phyloP scores from a whole-genome alignment of 2,888 invertebrate species.

The Drosophila pseudotalamancana region DNA sequence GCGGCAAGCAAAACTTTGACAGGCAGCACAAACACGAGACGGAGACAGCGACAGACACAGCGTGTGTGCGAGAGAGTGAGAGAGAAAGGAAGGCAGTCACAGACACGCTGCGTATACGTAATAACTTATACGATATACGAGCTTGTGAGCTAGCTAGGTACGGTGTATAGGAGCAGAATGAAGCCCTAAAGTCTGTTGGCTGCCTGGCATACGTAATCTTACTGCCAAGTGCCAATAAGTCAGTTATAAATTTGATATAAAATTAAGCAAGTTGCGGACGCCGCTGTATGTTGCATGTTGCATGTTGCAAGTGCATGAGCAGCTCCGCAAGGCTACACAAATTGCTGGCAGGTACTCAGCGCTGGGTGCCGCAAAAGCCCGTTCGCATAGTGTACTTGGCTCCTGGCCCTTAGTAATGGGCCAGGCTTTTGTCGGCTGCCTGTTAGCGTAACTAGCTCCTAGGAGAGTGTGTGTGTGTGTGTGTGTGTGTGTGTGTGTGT shows the following conservation, averaged over 20 bases:
- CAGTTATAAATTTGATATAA: constrained; percentile 79
- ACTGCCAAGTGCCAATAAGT: constrained; percentile 78
- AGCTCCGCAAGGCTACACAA: constrained; percentile 35
- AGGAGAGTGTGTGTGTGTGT: constrained; percentile 8
- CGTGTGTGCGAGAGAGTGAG: no score
- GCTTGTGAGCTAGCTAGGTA: constrained; percentile 13
- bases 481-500: constrained; percentile 24
- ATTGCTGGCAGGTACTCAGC: constrained; percentile 33
- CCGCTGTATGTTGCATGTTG: constrained; percentile 12
- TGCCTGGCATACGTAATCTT: constrained; percentile 66
- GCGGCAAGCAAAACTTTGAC: constrained; percentile 54
- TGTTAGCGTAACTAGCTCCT: constrained; percentile 41
- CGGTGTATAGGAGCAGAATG: neutral
- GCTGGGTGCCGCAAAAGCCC: neutral
- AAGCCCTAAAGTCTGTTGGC: constrained; percentile 18
- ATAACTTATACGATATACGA: constrained; percentile 34
- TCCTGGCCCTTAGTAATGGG: constrained; percentile 40
- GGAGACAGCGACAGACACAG: constrained; percentile 1
- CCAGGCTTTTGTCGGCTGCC: constrained; percentile 37
- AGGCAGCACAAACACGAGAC: constrained; percentile 9
- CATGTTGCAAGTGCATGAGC: constrained; percentile 1
- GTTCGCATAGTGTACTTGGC: constrained; percentile 51
- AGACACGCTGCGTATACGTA: constrained; percentile 58
- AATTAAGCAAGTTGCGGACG: constrained; percentile 67
- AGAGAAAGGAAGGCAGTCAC: neutral